Percentiles rank a stretch among this genome's conserved stretches.
phyloP scores from a whole-genome alignment of 2,113 vertebrate species.

The Acrocephalus arundinaceus region DNA sequence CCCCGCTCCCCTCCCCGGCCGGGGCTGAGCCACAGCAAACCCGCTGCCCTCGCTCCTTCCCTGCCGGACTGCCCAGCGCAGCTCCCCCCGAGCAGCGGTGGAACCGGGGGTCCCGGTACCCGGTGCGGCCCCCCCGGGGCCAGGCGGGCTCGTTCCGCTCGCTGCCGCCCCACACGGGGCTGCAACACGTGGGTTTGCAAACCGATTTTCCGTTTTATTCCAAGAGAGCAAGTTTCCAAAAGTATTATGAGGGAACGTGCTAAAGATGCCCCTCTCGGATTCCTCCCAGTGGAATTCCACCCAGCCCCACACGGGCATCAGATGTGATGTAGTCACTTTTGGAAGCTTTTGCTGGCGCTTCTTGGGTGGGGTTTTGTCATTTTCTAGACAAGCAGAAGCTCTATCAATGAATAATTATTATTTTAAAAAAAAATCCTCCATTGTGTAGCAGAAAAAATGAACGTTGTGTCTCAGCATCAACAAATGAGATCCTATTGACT shows the following conservation, averaged over 20 bases:
- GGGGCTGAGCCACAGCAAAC: rapidly evolving
- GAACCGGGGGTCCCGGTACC: background rate
- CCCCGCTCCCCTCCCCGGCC: background rate
- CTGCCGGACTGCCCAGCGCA: background rate
- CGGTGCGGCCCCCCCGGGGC: background rate
- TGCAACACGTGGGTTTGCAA: background rate
- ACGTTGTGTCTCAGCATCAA: background rate
- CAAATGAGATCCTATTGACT: background rate
- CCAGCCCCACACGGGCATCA: background rate
- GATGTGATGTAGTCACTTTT: background rate
- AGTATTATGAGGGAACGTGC: background rate
- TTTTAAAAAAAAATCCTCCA: background rate
- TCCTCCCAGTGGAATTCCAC: background rate
- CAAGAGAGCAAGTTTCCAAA: background rate
- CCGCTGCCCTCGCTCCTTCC: rapidly evolving
- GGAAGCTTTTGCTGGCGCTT: constrained; percentile 16
- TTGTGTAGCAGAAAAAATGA: background rate
- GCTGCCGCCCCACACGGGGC: background rate
- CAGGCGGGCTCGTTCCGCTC: background rate
- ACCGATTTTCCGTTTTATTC: background rate
- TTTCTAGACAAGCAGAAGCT: background rate
- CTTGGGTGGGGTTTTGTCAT: background rate
- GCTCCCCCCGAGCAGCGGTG: background rate
- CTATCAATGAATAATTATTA: background rate
- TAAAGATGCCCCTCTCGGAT: background rate